Evolutionary conservation across 92 coral and sea anemone species (phyloP).

Genomic region (Umimayanthus kanabou): DNA sequence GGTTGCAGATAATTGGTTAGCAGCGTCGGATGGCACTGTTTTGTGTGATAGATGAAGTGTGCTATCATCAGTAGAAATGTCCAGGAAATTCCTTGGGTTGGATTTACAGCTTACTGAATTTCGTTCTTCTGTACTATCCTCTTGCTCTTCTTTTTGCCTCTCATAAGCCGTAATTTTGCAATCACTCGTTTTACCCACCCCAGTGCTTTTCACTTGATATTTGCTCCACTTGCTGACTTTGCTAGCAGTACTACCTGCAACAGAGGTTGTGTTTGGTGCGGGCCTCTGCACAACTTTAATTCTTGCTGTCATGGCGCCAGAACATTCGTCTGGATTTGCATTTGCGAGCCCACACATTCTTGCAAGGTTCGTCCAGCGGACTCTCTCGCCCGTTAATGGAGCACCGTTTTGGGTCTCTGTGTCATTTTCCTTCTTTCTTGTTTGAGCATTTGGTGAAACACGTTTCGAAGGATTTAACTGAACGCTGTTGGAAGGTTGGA

Average conservation of each 20-base stretch:
- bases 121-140: neutral
- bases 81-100: neutral
- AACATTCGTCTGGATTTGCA: neutral
- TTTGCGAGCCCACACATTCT: slow-evolving; percentile 9
- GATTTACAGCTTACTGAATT: neutral
- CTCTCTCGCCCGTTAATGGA: neutral
- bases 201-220: neutral
- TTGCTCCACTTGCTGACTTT: neutral
- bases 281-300: neutral
- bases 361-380: slow-evolving; percentile 23
- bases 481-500: neutral
- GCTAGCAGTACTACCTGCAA: neutral
- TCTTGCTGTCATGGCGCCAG: neutral
- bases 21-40: neutral
- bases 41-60: neutral
- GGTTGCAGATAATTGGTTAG: neutral
- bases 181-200: no score
- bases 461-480: neutral
- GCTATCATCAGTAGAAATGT: neutral
- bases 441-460: neutral
- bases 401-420: neutral
- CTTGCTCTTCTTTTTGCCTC: neutral
- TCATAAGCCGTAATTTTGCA: neutral
- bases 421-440: neutral
- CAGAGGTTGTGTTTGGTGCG: neutral